Evolutionary conservation across 2,888 invertebrate genomes (phyloP).

Genomic region (Stenolophus ochropezus): DNA sequence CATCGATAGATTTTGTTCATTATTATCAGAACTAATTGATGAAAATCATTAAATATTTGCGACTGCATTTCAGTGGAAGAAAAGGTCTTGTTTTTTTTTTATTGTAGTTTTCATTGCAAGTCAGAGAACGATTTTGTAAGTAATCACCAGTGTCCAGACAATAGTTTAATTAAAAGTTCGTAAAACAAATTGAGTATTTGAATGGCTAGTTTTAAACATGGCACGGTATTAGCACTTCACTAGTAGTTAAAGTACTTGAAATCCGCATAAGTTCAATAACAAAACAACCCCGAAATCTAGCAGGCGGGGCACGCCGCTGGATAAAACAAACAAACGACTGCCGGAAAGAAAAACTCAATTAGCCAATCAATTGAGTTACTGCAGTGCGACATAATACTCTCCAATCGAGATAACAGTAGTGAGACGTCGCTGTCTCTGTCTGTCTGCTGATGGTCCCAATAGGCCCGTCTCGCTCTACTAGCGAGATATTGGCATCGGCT

Average conservation of each 20-base stretch:
- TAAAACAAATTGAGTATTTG: background rate
- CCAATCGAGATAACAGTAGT: constrained; percentile 50
- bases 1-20: no score
- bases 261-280: background rate
- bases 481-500: constrained; percentile 46
- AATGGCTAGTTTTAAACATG: background rate
- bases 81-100: no score
- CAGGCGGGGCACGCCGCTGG: background rate
- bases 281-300: background rate
- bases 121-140: no score
- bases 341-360: constrained; percentile 52
- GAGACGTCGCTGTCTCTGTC: constrained; percentile 30
- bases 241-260: background rate
- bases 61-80: no score
- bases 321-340: constrained; percentile 43
- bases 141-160: background rate
- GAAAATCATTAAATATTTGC: no score
- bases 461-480: background rate
- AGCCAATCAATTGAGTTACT: constrained; percentile 57
- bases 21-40: no score
- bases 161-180: background rate
- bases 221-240: background rate
- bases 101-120: no score
- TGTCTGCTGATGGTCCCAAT: background rate
- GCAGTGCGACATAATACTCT: constrained; percentile 56